phyloP scores from a whole-genome alignment of 2,113 vertebrate species.

The Rhynchopsitta pachyrhyncha region DNA sequence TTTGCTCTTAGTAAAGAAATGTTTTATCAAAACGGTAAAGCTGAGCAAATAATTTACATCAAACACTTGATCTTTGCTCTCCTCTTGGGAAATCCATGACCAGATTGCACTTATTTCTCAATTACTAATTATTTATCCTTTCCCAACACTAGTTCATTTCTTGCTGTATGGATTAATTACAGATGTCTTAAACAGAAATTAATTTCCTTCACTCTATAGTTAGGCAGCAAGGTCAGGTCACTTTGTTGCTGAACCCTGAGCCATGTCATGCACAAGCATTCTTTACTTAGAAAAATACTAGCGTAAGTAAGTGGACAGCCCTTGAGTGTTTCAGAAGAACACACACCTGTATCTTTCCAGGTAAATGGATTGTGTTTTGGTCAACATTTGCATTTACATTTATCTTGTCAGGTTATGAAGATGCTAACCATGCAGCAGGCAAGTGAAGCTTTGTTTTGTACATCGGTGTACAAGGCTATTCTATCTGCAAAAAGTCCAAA shows the following conservation, averaged over 20 bases:
- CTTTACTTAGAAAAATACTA: neutral
- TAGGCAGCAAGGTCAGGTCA: neutral
- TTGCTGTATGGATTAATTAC: conserved; percentile 21
- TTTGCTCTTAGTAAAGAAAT: conserved; percentile 17
- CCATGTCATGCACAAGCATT: neutral
- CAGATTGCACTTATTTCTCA: conserved; percentile 27
- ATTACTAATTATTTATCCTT: conserved; percentile 38
- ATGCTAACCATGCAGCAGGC: neutral
- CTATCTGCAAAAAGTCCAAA: neutral
- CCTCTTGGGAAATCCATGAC: neutral
- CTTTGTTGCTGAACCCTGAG: neutral
- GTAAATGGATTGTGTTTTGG: neutral
- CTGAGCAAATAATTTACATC: conserved; percentile 45
- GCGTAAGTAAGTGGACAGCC: neutral
- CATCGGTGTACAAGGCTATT: rapidly evolving
- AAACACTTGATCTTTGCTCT: conserved; percentile 4
- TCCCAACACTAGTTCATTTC: neutral
- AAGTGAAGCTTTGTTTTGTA: neutral
- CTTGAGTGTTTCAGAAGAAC: neutral
- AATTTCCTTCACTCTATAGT: neutral
- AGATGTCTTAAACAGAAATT: conserved; percentile 18
- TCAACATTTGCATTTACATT: neutral
- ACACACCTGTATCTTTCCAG: neutral
- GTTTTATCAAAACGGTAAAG: conserved; percentile 19
- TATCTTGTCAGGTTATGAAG: neutral